Base-by-base conservation (phyloP, 30 jellyfish, hydroid and myxozoan genomes). In the Catostylus mosaicus region DNA sequence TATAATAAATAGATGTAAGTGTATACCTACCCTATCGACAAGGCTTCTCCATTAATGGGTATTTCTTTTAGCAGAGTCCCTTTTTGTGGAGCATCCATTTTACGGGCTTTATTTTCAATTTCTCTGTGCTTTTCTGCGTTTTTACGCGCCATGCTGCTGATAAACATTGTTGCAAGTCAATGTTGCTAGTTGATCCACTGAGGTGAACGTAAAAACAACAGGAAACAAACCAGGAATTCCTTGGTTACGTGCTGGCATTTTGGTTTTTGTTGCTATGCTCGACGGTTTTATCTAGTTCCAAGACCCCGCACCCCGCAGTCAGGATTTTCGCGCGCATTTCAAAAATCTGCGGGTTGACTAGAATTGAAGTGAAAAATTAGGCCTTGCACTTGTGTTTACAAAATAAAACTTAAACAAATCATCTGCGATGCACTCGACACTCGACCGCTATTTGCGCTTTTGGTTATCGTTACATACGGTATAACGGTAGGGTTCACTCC, bases 131-230 rank as follows among this genome's bases (percentile, higher is more conserved):
- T 36, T 22, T 60, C 88, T 62, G 35, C 30, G 57, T 68, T 77
- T 51, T 77, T 78, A 7, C 86, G 75, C 19, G 96, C 89, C 96
- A 88, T 88, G 77, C 96, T 88, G 50, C 96, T 88, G 32, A 88
- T 88, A 68, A 73, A 88, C 96, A 88, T 88, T 10, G 26, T 52
- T 16, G 24, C 26, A 52, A 26, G 67, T 3, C 3, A 63, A 3
- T 11, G 75, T 29, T 52, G 75, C 46, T 18, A 34, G 9, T 63
- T 50, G 75, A 63, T 3, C 8, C 75, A 18, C 22, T 7, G 75
- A 7, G 12, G 23, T 26, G 8, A 3, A 7, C 19, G 6, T 3
- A 26, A 3, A 52, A 16, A 3, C 67, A 10, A 10, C 8, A 9
- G 30, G 3, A n/a, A 52, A 52, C 67, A 20, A 52, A 14, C 7